Evolutionary conservation across 2,113 vertebrate species (phyloP).

Genomic region (Egretta garzetta): DNA sequence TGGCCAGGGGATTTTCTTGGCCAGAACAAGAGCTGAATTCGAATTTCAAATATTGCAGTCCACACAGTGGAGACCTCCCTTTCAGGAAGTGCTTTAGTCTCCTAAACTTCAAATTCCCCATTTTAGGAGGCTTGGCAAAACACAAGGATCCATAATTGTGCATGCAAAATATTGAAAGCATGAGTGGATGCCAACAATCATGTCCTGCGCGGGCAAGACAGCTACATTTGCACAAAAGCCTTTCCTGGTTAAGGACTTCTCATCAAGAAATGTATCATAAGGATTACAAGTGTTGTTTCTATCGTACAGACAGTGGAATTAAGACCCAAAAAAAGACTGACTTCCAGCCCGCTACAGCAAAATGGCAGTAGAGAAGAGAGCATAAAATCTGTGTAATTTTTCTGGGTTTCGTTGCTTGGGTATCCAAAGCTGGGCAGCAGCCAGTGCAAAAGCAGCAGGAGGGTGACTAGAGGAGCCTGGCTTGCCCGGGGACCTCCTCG

Average conservation of each 20-base stretch:
- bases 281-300: neutral
- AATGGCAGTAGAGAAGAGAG: neutral
- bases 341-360: neutral
- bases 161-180: neutral
- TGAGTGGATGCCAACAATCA: neutral
- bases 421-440: neutral
- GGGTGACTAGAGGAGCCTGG: neutral
- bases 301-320: neutral
- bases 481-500: accelerated
- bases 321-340: neutral
- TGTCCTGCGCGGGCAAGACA: accelerated
- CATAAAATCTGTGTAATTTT: neutral
- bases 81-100: neutral
- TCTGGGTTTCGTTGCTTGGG: neutral
- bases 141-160: neutral
- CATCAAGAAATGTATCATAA: neutral
- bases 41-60: neutral
- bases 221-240: neutral
- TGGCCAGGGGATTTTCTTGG: neutral
- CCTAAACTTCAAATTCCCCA: neutral
- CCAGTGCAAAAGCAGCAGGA: neutral
- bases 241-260: neutral
- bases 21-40: neutral
- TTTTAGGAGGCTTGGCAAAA: neutral
- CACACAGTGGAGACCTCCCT: neutral